Conservation (phyloP, 1,140 invertebrate species). For the Colletes gigas region DNA sequence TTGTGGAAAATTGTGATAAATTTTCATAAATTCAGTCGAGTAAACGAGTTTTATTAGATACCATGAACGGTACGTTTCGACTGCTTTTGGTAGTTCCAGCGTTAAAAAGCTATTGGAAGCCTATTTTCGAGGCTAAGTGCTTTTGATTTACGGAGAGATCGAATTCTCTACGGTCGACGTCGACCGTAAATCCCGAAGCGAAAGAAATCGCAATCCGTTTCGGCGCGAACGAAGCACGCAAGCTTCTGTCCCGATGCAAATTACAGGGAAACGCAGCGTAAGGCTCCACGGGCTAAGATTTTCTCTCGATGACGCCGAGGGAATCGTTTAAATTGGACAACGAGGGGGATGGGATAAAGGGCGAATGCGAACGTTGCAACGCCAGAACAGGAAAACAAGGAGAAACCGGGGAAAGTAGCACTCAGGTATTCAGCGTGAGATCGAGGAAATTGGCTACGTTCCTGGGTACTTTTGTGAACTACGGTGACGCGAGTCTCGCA, state of each 20-base stretch:
- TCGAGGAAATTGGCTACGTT: slow-evolving; percentile 49
- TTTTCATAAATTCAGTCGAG: too few species aligned
- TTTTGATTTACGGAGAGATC: too few species aligned
- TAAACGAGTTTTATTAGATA: too few species aligned
- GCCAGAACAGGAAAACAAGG: slow-evolving; percentile 1
- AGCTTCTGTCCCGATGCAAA: not conserved
- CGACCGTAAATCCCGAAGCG: not conserved
- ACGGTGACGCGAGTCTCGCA: slow-evolving; percentile 24
- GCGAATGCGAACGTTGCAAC: not conserved
- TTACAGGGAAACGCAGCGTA: not conserved
- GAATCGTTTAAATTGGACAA: slow-evolving; percentile 36
- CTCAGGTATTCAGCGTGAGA: slow-evolving; percentile 28
- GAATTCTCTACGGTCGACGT: too few species aligned
- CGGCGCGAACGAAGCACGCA: not conserved
- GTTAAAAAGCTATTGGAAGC: too few species aligned
- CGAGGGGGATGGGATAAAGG: not conserved
- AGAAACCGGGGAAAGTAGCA: slow-evolving; percentile 28
- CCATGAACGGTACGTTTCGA: too few species aligned
- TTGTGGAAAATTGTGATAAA: too few species aligned
- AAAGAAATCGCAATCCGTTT: not conserved
- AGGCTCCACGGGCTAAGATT: not conserved
- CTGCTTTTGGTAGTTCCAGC: too few species aligned
- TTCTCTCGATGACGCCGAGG: not conserved
- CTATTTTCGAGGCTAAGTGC: too few species aligned
- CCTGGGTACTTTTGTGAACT: slow-evolving; percentile 29